phyloP scores from a whole-genome alignment of 2,797 vertebrate genomes.

The Erethizon dorsatum region DNA sequence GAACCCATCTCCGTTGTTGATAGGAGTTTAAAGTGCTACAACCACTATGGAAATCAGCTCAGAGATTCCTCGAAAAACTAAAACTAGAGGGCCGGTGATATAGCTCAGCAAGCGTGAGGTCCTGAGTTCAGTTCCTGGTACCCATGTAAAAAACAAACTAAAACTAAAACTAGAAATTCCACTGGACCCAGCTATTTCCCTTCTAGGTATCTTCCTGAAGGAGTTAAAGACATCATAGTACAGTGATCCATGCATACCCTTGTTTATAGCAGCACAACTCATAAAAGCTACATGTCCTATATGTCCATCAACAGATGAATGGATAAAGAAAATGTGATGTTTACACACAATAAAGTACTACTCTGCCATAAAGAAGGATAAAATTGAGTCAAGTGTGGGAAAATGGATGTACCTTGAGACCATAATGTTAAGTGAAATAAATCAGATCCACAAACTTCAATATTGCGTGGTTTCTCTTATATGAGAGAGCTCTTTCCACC shows the following conservation, averaged over 20 bases:
- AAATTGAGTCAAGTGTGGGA: not conserved
- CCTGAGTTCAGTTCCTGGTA: too few species aligned
- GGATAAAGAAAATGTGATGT: not conserved
- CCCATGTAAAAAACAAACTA: too few species aligned
- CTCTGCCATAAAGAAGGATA: not conserved
- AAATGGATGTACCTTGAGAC: not conserved
- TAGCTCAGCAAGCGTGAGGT: too few species aligned
- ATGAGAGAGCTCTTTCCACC: not conserved
- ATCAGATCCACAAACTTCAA: not conserved
- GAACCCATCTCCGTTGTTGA: not conserved
- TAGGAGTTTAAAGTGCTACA: not conserved
- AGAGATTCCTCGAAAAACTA: not conserved
- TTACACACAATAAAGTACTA: not conserved
- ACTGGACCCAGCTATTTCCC: not conserved
- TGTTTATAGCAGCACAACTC: not conserved
- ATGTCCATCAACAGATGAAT: not conserved
- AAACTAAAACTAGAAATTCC: not conserved
- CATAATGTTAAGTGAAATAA: not conserved
- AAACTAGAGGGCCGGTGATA: not conserved
- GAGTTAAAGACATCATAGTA: not conserved
- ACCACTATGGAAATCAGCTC: not conserved
- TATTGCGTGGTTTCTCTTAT: not conserved
- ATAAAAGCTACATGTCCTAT: not conserved
- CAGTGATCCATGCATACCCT: not conserved
- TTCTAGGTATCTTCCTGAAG: not conserved